A percentile compares a stretch with the other conserved stretches of the same genome.
phyloP scores from a whole-genome alignment of 2,888 invertebrate genomes.

The Liodrosophila aerea region DNA sequence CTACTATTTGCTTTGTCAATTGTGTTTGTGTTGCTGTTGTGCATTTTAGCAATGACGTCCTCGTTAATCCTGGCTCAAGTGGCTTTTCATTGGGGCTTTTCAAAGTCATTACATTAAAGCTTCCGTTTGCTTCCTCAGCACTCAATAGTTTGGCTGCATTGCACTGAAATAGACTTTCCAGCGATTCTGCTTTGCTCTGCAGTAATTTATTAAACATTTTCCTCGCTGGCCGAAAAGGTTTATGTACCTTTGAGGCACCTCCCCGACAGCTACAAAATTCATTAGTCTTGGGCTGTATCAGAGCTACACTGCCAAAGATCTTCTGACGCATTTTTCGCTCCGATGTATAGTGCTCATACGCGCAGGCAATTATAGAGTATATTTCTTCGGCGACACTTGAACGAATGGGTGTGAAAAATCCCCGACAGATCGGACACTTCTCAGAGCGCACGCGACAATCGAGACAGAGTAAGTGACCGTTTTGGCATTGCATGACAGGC shows the following conservation, averaged over 20 bases:
- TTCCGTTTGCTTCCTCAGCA: slow-evolving; percentile 8
- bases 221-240: slow-evolving; percentile 79
- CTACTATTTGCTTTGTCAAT: slow-evolving; percentile 79
- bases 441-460: slow-evolving; percentile 85
- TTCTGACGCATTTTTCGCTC: slow-evolving; percentile 83
- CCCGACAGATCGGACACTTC: slow-evolving; percentile 86
- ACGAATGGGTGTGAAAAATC: slow-evolving; percentile 83
- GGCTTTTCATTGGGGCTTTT: slow-evolving; percentile 16
- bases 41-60: slow-evolving; percentile 55
- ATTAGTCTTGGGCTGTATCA: slow-evolving; percentile 24
- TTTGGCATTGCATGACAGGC: slow-evolving; percentile 86
- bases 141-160: slow-evolving; percentile 50
- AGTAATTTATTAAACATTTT: slow-evolving; percentile 83
- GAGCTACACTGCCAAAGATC: slow-evolving; percentile 82
- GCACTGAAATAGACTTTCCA: slow-evolving; percentile 82
- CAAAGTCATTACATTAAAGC: slow-evolving; percentile 18
- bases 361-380: slow-evolving; percentile 83
- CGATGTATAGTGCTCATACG: slow-evolving; percentile 83
- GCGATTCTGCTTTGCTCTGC: slow-evolving; percentile 83
- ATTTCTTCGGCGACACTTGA: slow-evolving; percentile 85
- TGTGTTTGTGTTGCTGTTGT: slow-evolving; percentile 83
- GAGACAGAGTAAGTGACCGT: slow-evolving; percentile 86
- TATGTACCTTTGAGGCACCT: slow-evolving; percentile 48
- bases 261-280: slow-evolving; percentile 5
- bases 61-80: slow-evolving; percentile 11